Base-by-base conservation (phyloP, 1,140 invertebrate genomes). In the Scylla paramamosain region DNA sequence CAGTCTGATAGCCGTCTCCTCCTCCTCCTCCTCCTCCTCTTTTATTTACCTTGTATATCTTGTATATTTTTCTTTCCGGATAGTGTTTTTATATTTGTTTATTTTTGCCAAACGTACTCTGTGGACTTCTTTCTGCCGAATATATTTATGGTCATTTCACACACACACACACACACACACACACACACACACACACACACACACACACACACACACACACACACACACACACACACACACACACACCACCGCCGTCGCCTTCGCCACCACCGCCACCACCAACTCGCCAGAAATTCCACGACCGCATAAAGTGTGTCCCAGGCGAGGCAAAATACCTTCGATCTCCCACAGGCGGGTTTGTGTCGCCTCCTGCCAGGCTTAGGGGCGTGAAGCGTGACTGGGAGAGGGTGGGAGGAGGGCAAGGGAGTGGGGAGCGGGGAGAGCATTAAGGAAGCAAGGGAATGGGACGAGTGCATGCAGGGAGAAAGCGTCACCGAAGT, bases 221-320 rank as follows among this genome's bases (percentile, higher is more conserved):
- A 91, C 89, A 91, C 45, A 46, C 86, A 88, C 86, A 88, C 86
- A 88, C 86, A 88, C 86, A 88, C 45, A 88, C 31, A 87, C n/a
- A 88, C n/a, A 28, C 45, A 88, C 45, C 12, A 16, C 12, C n/a
- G 10, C 20, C 52, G 20, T 20, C 20, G 10, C 52, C 52, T 0
- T 20, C 52, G 10, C 12, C 20, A 77, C 67, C 67, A n/a, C 67
- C 25, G n/a, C 25, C 67, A n/a, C 67, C 67, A 77, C 67, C 67
- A 32, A 77, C 20, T 77, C 67, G 67, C 67, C 16, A 77, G 67
- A 77, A 77, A 77, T 77, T 77, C 67, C 67, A 25, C 67, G 67
- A n/a, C 20, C 67, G 67, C 67, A 77, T 77, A 77, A 77, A 77
- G 67, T 77, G 67, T n/a, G 67, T 77, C 67, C 67, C 67, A 77